These are phyloP conservation scores for Cetonia aurata DNA, from an alignment of 2,888 invertebrate genomes.

Conservation along the genomic window DNA sequence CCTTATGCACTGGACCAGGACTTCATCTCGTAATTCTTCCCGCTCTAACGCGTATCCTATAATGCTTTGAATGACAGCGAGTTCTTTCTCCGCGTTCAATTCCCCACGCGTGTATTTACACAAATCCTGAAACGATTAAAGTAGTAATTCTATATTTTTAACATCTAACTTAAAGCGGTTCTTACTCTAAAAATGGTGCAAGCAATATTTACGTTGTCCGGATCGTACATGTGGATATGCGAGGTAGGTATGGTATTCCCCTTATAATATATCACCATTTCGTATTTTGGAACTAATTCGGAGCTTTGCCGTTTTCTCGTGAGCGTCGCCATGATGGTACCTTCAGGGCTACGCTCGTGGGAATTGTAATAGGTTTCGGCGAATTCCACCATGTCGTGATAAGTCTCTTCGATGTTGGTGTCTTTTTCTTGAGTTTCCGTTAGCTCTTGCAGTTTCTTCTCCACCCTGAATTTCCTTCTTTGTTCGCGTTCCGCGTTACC, in stretches of 20 bases:
- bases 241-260: constrained; percentile 91
- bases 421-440: constrained; percentile 72
- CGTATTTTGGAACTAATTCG: constrained; percentile 88
- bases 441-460: constrained; percentile 86
- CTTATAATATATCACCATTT: constrained; percentile 93
- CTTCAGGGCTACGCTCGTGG: constrained; percentile 88
- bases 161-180: constrained; percentile 43
- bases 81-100: constrained; percentile 85
- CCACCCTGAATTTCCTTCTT: constrained; percentile 86
- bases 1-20: constrained; percentile 88
- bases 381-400: constrained; percentile 90
- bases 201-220: constrained; percentile 91
- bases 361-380: constrained; percentile 94
- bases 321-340: constrained; percentile 88
- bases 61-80: constrained; percentile 85
- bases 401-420: constrained; percentile 71
- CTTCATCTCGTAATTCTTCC: constrained; percentile 93
- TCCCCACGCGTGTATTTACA: constrained; percentile 93
- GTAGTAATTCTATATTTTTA: not conserved
- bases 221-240: constrained; percentile 95
- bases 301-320: constrained; percentile 84
- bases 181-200: constrained; percentile 91
- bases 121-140: constrained; percentile 74
- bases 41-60: constrained; percentile 90
- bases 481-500: constrained; percentile 77